Conservation (phyloP, 2,888 invertebrate species). For the Griposia aprilina region DNA sequence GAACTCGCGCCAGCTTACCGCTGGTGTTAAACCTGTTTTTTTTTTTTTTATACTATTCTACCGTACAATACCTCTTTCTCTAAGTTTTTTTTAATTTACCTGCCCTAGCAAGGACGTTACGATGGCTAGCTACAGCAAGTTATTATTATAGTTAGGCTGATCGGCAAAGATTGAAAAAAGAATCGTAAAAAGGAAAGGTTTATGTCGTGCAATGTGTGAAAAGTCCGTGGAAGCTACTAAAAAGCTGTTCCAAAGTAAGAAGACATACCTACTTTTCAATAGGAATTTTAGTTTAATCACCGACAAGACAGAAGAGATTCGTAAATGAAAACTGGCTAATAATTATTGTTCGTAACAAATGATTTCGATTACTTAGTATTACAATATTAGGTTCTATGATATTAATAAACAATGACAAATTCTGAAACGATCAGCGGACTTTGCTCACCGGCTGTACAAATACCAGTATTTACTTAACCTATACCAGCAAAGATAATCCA, state of each 20-base stretch:
- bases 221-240: not conserved
- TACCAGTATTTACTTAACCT: not conserved
- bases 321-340: not conserved
- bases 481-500: not conserved
- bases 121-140: no score
- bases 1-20: no score
- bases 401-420: not conserved
- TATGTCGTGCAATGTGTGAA: not conserved
- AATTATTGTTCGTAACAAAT: not conserved
- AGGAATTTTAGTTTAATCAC: not conserved
- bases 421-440: not conserved
- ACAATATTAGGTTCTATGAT: not conserved
- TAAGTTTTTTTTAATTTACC: no score
- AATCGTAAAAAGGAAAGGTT: no score
- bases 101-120: no score
- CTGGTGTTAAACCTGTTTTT: no score
- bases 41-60: no score
- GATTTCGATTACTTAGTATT: not conserved
- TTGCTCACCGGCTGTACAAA: not conserved
- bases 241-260: not conserved
- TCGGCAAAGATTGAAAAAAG: not conserved
- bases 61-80: no score
- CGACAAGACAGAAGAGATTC: not conserved
- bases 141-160: not conserved
- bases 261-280: not conserved